Base-by-base conservation (phyloP, 1,140 invertebrate species). In the Limonius californicus region DNA sequence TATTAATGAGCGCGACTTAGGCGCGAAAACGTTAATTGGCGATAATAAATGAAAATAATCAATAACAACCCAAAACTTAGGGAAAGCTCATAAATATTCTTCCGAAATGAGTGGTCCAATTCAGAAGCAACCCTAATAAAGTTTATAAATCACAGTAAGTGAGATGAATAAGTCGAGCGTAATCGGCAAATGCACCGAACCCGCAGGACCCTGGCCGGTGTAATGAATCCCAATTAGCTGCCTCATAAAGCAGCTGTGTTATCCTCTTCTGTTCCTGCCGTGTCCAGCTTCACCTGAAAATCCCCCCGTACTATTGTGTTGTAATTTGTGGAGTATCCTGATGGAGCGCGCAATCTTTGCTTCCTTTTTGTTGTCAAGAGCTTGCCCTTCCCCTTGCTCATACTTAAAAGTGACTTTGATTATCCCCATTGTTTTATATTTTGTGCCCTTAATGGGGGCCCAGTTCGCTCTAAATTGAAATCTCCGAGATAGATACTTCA, bases 221-320 rank as follows among this genome's bases (percentile, higher is more conserved):
- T 68, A 68, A 68, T 68, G 66, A 68, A 68, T 68, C 66, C 64
- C 66, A 68, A 68, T 68, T 68, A 68, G 66, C 59, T 61, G 63
- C 61, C 59, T 61, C 66, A 65, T 68, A 66, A 63, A 68, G 63
- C 66, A 68, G 63, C 39, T 62, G 63, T 62, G 54, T 59, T 65
- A 64, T 65, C 64, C 60, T 62, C 59, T 55, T 56, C 59, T 56
- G 54, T 62, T 61, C 50, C 59, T 57, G 55, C 45, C 53, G 42
- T 57, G 39, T 45, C 32, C 59, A 50, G 16, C 45, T 50, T 50
- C 45, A 50, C 45, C 45, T 50, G 45, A 21, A 50, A 50, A 50
- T 50, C 45, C 16, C 16, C 20, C 16, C 14, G 14, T 50, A 50
- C 14, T 50, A 19, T 19, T 21, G 16, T 50, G 45, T 14, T 21